A percentile compares a stretch with the other conserved stretches of the same genome.
phyloP scores from a whole-genome alignment of 1,140 invertebrate species.

The Arctopsyche grandis region DNA sequence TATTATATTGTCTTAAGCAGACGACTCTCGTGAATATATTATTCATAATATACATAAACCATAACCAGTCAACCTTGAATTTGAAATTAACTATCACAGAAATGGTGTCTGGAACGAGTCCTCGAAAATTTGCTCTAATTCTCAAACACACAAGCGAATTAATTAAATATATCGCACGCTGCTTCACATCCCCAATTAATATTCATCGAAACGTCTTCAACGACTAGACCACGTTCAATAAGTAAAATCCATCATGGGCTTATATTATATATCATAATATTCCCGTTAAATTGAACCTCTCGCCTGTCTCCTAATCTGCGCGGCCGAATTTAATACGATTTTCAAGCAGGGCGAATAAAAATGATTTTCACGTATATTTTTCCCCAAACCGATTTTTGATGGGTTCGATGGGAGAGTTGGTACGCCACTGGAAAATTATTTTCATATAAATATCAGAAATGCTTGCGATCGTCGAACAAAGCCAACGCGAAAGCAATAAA shows the following conservation, averaged over 20 bases:
- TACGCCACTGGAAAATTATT: neutral
- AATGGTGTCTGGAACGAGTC: no score
- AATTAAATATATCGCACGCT: no score
- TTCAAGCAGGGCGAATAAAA: slow-evolving; percentile 1
- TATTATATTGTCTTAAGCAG: no score
- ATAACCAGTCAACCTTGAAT: no score
- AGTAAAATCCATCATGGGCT: no score
- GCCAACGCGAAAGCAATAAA: slow-evolving; percentile 14
- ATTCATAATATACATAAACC: no score
- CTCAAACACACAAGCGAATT: no score
- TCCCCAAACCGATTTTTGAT: no score
- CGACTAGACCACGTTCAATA: neutral
- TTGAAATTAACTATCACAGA: no score
- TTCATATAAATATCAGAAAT: slow-evolving; percentile 8
- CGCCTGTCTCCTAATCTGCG: neutral
- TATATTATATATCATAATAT: slow-evolving; percentile 1
- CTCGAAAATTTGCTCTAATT: no score
- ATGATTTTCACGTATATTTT: slow-evolving; percentile 19
- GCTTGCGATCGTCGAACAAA: neutral
- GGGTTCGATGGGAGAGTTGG: no score
- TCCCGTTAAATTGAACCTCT: neutral
- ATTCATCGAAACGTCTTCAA: slow-evolving; percentile 4
- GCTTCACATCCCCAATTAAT: neutral
- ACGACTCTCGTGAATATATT: no score
- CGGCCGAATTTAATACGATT: neutral